Evolutionary conservation across 2,113 vertebrate genomes (phyloP).

Genomic region (Python bivittatus): DNA sequence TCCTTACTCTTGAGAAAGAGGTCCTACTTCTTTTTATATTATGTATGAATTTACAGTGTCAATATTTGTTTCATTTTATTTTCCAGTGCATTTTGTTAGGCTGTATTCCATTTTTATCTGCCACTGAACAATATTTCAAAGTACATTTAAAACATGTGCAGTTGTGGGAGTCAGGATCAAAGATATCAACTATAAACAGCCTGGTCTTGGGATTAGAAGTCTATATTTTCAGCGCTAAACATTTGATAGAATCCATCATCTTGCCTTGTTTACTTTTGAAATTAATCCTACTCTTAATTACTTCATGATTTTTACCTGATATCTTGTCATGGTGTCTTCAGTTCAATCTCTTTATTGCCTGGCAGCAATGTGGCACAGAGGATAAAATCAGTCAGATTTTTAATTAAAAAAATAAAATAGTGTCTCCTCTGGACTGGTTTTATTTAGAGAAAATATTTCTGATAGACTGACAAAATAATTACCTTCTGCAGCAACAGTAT

Average conservation of each 20-base stretch:
- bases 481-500: neutral
- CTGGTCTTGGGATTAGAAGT: neutral
- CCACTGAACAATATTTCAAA: neutral
- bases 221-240: neutral
- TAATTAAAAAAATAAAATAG: neutral
- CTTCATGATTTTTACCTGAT: neutral
- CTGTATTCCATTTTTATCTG: neutral
- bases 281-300: conserved; percentile 18
- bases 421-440: neutral
- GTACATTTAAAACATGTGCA: neutral
- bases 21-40: neutral
- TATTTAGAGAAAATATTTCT: neutral
- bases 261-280: neutral
- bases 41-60: neutral
- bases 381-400: conserved; percentile 1
- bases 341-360: neutral
- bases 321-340: neutral
- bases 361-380: neutral
- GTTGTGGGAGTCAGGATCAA: neutral
- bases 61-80: neutral
- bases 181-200: neutral
- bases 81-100: neutral
- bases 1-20: neutral
- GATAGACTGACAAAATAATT: neutral
- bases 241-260: neutral